Conservation (phyloP, 2,888 invertebrate species). For the Anthophora plumipes region DNA sequence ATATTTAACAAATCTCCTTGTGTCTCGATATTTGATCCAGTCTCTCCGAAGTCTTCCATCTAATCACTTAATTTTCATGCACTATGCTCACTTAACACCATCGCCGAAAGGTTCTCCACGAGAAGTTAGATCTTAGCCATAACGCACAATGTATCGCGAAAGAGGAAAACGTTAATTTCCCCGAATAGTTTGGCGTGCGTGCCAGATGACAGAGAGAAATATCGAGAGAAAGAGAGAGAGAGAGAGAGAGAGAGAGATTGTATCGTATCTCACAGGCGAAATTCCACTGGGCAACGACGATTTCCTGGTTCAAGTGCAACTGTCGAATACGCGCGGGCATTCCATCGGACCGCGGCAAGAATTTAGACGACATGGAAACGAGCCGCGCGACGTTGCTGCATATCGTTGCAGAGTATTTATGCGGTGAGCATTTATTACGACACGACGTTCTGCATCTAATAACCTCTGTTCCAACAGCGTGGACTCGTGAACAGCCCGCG, state of each 20-base stretch:
- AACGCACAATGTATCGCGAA: not conserved
- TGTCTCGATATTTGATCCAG: no score
- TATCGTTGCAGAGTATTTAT: slow-evolving; percentile 56
- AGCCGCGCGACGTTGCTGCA: slow-evolving; percentile 42
- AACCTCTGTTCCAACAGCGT: slow-evolving; percentile 40
- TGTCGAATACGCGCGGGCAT: slow-evolving; percentile 48
- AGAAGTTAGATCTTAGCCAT: not conserved
- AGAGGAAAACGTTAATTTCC: slow-evolving; percentile 26
- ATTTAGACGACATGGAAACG: slow-evolving; percentile 64
- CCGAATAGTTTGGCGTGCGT: slow-evolving; percentile 41
- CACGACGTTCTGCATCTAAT: slow-evolving; percentile 61
- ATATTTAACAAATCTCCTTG: no score
- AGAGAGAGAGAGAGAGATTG: no score
- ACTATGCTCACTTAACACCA: no score
- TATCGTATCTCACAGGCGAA: slow-evolving; percentile 29
- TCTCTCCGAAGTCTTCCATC: not conserved
- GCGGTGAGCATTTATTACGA: slow-evolving; percentile 62
- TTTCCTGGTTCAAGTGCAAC: slow-evolving; percentile 69
- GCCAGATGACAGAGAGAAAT: slow-evolving; percentile 29
- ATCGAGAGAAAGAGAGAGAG: no score
- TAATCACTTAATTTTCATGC: not conserved
- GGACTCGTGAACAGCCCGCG: slow-evolving; percentile 41
- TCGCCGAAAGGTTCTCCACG: no score
- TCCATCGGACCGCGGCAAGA: slow-evolving; percentile 30
- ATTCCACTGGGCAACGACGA: slow-evolving; percentile 51